Evolutionary conservation across 1,140 invertebrate species (phyloP).

Genomic region (Pogonomyrmex californicus): DNA sequence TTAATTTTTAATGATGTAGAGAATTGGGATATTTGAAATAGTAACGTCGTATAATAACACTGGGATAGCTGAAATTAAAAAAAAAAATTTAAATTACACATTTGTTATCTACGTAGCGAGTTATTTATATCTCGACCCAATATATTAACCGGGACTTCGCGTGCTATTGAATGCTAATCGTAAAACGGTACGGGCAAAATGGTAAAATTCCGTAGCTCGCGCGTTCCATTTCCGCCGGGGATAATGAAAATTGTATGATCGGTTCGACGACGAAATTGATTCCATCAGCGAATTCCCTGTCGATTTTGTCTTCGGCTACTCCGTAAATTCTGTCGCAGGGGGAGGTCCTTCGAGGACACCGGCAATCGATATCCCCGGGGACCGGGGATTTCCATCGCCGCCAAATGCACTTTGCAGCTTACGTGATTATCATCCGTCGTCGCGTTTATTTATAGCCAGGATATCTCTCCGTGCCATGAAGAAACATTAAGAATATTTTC

Average conservation of each 20-base stretch:
- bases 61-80: background rate
- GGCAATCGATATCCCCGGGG: constrained; percentile 60
- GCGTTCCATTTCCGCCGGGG: constrained; percentile 44
- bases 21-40: background rate
- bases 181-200: constrained; percentile 35
- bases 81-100: background rate
- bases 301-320: constrained; percentile 10
- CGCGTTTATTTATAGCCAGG: background rate
- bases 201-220: constrained; percentile 24
- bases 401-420: constrained; percentile 43
- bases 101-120: background rate
- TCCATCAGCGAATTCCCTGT: constrained; percentile 50
- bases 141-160: constrained; percentile 10
- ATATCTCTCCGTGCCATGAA: background rate
- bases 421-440: background rate
- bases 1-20: background rate
- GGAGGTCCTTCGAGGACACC: constrained; percentile 45
- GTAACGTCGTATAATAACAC: background rate
- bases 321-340: constrained; percentile 5
- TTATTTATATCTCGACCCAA: background rate
- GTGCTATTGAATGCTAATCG: constrained; percentile 54
- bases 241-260: constrained; percentile 66
- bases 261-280: constrained; percentile 61
- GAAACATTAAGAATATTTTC: background rate
- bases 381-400: constrained; percentile 19